phyloP scores from a whole-genome alignment of 2,113 vertebrate genomes.

The Galeopterus variegatus region DNA sequence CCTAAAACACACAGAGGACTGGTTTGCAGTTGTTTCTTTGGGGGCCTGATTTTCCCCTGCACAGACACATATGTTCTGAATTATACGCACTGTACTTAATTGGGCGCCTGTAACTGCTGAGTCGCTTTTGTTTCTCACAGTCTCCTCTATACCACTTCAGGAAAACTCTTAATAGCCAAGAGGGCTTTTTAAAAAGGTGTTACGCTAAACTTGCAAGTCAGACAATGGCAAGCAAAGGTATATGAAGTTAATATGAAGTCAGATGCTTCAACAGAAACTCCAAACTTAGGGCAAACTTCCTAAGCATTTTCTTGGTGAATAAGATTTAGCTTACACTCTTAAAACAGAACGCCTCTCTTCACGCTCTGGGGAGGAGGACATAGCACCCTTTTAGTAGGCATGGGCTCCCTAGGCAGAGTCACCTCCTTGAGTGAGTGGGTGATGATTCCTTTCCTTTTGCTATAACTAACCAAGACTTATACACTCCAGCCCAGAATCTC shows the following conservation, averaged over 20 bases:
- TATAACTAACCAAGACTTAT: neutral
- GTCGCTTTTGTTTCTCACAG: conserved; percentile 4
- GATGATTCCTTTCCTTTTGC: neutral
- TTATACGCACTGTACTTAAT: neutral
- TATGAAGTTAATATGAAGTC: conserved; percentile 37
- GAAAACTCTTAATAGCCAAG: conserved; percentile 29
- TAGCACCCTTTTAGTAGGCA: neutral
- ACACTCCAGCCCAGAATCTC: neutral
- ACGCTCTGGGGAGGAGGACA: neutral
- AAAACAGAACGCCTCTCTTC: neutral
- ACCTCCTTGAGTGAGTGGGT: neutral
- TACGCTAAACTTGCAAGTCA: neutral
- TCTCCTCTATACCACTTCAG: conserved; percentile 18
- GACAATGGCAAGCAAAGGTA: conserved; percentile 18
- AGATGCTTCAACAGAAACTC: neutral
- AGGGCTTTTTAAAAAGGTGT: neutral
- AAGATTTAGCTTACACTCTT: conserved; percentile 24
- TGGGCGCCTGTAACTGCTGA: neutral
- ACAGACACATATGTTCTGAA: neutral
- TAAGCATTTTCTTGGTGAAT: conserved; percentile 7
- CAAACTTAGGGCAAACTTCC: neutral
- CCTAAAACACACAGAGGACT: neutral
- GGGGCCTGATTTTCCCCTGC: neutral
- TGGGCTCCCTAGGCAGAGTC: neutral
- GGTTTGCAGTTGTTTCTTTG: neutral